phyloP scores from a whole-genome alignment of 2,797 vertebrate species.

The Hippopotamyrus pictus region DNA sequence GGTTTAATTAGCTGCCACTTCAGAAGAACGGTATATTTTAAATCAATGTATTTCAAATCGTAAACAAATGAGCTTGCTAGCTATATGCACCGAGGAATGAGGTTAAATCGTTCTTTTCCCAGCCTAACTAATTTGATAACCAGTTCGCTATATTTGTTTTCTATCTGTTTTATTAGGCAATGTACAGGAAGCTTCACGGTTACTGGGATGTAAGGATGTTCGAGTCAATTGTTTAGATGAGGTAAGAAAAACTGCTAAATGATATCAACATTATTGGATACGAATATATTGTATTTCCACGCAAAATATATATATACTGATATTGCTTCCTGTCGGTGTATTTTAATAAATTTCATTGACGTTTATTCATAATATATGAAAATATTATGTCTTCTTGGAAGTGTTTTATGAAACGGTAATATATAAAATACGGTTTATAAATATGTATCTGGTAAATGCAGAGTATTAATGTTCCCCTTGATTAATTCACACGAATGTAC shows the following conservation, averaged over 20 bases:
- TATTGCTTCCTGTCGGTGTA: background rate
- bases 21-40: background rate
- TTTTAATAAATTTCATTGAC: background rate
- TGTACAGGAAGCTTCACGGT: slow-evolving; percentile 78
- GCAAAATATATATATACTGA: background rate
- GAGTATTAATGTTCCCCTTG: background rate
- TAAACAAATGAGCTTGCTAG: background rate
- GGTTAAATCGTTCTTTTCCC: background rate
- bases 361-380: background rate
- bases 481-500: background rate
- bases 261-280: background rate
- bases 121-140: background rate
- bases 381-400: background rate
- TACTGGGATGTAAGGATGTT: slow-evolving; percentile 90
- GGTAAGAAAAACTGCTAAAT: slow-evolving; percentile 57
- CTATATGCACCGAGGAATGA: background rate
- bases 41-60: background rate
- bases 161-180: slow-evolving; percentile 64
- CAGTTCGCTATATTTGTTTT: background rate
- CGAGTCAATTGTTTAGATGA: slow-evolving; percentile 95
- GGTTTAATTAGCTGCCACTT: background rate
- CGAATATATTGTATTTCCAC: background rate
- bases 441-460: background rate
- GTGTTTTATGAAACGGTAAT: background rate
- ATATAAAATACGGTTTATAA: background rate